Evolutionary conservation across 30 jellyfish, hydroid and myxozoan species (phyloP).

Genomic region (Kudoa iwatai): DNA sequence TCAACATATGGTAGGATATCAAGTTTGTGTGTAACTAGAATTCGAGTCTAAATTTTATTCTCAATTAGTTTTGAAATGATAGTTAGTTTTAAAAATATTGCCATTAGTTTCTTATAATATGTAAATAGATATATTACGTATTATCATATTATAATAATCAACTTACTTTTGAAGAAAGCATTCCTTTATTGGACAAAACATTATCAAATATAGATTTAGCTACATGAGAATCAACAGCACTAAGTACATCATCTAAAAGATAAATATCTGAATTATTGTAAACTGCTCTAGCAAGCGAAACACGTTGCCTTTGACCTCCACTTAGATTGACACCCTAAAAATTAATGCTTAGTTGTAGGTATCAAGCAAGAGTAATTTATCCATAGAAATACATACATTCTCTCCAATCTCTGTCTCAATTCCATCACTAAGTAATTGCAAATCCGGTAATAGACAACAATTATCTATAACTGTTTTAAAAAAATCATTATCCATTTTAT

Average conservation of each 20-base stretch:
- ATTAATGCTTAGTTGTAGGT: not conserved
- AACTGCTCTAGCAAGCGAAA: constrained; percentile 66
- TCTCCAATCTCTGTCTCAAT: constrained; percentile 87
- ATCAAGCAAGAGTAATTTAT: not conserved
- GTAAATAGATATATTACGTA: not conserved
- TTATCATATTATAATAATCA: not conserved
- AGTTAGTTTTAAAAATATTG: not conserved
- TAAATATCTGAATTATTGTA: constrained; percentile 39
- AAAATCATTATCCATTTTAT: constrained; percentile 3
- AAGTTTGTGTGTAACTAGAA: constrained; percentile 44
- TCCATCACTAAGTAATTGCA: constrained; percentile 24
- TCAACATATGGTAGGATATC: constrained; percentile 35
- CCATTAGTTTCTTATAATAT: not conserved
- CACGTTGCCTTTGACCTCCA: constrained; percentile 97
- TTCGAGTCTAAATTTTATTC: constrained; percentile 11
- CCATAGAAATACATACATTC: constrained; percentile 6
- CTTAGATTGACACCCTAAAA: constrained; percentile 55
- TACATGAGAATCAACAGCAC: constrained; percentile 43
- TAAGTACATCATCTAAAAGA: constrained; percentile 48
- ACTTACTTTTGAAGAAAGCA: not conserved
- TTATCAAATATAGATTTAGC: constrained; percentile 10
- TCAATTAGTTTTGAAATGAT: not conserved
- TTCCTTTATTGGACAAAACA: not conserved
- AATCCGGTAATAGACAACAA: constrained; percentile 34
- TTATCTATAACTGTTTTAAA: constrained; percentile 25